Evolutionary conservation across 2,797 vertebrate genomes (phyloP).

Genomic region (Ctenochaetus hawaiiensis): DNA sequence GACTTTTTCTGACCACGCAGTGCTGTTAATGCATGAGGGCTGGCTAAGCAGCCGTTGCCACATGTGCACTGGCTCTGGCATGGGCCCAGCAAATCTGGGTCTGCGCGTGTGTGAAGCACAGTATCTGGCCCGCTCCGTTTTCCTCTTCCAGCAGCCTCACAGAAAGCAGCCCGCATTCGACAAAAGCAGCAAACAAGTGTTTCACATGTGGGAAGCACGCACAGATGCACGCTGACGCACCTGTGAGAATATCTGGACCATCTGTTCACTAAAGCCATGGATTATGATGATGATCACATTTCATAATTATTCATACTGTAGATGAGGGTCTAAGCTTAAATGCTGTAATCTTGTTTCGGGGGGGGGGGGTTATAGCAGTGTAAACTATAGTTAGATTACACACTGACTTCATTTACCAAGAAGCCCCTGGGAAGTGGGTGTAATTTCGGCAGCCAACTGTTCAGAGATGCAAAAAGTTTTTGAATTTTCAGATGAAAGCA

Average conservation of each 20-base stretch:
- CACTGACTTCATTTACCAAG: slow-evolving; percentile 24
- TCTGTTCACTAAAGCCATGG: slow-evolving; percentile 48
- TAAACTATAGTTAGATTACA: slow-evolving; percentile 26
- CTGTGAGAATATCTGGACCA: slow-evolving; percentile 47
- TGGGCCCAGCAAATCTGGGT: slow-evolving; percentile 21
- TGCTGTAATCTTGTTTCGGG: slow-evolving; percentile 40
- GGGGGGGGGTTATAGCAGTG: background rate
- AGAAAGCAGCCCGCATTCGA: background rate
- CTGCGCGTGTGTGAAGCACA: background rate
- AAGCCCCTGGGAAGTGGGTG: background rate
- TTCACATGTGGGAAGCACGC: slow-evolving; percentile 36
- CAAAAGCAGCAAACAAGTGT: slow-evolving; percentile 40
- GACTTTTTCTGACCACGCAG: slow-evolving; percentile 8
- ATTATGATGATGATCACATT: slow-evolving; percentile 51
- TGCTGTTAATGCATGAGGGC: slow-evolving; percentile 20
- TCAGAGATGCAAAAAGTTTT: slow-evolving; percentile 21
- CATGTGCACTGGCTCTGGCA: slow-evolving; percentile 31
- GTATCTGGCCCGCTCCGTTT: slow-evolving; percentile 11
- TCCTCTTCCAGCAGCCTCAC: slow-evolving; percentile 19
- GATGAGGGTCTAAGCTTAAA: slow-evolving; percentile 26
- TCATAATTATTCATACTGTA: slow-evolving; percentile 48
- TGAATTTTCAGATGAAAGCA: slow-evolving; percentile 39
- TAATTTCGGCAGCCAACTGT: slow-evolving; percentile 37
- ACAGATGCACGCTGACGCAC: slow-evolving; percentile 37
- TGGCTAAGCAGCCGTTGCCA: slow-evolving; percentile 23